Conservation (phyloP, 2,888 invertebrate genomes). For the Heteromyza rotundicornis region DNA sequence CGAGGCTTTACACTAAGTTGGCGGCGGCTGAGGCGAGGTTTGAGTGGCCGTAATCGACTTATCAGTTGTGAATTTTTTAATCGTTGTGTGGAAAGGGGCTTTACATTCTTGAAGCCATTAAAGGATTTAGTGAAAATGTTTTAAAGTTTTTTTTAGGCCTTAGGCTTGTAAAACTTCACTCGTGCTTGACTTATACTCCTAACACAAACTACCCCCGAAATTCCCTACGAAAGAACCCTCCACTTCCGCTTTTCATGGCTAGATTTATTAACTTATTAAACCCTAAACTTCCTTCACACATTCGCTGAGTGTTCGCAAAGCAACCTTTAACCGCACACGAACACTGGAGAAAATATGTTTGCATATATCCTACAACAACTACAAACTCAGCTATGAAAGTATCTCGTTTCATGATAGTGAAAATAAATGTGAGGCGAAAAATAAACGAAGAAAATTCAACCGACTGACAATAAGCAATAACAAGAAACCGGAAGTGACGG, state of each 20-base stretch:
- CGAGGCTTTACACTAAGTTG: not conserved
- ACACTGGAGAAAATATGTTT: not conserved
- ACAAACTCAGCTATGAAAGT: not conserved
- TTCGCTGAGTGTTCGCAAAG: slow-evolving; percentile 8
- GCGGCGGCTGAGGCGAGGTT: too few relatives aligned
- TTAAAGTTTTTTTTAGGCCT: too few relatives aligned
- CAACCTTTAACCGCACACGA: not conserved
- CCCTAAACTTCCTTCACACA: slow-evolving; percentile 8
- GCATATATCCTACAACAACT: slow-evolving; percentile 3
- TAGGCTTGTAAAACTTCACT: too few relatives aligned
- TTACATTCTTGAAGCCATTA: too few relatives aligned
- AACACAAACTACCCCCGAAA: too few relatives aligned
- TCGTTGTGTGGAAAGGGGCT: too few relatives aligned
- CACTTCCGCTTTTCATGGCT: slow-evolving; percentile 1
- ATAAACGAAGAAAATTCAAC: not conserved
- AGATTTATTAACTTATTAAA: slow-evolving; percentile 33
- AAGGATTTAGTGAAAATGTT: too few relatives aligned
- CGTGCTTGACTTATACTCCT: too few relatives aligned
- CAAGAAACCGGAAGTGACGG: slow-evolving; percentile 17
- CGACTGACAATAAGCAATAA: slow-evolving; percentile 11
- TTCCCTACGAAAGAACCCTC: too few relatives aligned
- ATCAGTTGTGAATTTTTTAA: too few relatives aligned
- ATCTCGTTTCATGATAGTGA: not conserved
- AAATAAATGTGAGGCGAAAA: too few relatives aligned
- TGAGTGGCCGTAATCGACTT: too few relatives aligned